Percentiles rank a stretch among this genome's conserved stretches.
Conservation (phyloP, 2,888 invertebrate genomes). For the Arctia plantaginis region DNA sequence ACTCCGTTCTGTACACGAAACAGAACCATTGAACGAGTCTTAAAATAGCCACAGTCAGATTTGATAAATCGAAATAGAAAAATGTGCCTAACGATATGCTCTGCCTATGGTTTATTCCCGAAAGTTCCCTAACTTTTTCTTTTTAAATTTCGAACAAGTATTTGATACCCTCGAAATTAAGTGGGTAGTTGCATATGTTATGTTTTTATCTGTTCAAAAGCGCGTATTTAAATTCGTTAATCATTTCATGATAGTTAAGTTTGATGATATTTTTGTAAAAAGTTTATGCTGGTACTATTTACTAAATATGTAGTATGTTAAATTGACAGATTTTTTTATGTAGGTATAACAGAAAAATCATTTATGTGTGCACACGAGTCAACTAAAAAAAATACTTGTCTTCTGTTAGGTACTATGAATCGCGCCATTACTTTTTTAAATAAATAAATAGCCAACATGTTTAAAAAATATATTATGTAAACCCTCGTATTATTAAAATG, state of each 20-base stretch:
- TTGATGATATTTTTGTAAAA: background rate
- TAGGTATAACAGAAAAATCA: too few species aligned
- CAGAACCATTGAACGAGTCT: constrained; percentile 26
- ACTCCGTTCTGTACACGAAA: constrained; percentile 17
- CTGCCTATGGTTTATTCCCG: background rate
- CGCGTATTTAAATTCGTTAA: background rate
- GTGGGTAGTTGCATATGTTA: background rate
- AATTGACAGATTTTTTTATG: background rate
- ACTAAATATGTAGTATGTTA: background rate
- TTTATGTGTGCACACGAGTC: background rate
- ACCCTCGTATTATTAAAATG: too few species aligned
- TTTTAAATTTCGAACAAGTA: background rate
- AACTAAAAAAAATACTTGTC: too few species aligned
- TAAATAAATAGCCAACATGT: too few species aligned
- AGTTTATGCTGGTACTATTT: background rate
- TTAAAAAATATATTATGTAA: too few species aligned
- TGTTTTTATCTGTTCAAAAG: background rate
- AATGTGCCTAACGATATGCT: constrained; percentile 23
- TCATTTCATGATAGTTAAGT: background rate
- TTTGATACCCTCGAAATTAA: background rate
- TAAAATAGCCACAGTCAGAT: constrained; percentile 41
- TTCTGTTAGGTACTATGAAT: too few species aligned
- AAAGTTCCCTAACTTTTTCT: background rate
- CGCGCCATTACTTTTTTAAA: too few species aligned
- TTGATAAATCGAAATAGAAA: constrained; percentile 45